A percentile compares a stretch with the other conserved stretches of the same genome.
phyloP scores from a whole-genome alignment of 2,888 invertebrate species.

The Lysandra bellargus region DNA sequence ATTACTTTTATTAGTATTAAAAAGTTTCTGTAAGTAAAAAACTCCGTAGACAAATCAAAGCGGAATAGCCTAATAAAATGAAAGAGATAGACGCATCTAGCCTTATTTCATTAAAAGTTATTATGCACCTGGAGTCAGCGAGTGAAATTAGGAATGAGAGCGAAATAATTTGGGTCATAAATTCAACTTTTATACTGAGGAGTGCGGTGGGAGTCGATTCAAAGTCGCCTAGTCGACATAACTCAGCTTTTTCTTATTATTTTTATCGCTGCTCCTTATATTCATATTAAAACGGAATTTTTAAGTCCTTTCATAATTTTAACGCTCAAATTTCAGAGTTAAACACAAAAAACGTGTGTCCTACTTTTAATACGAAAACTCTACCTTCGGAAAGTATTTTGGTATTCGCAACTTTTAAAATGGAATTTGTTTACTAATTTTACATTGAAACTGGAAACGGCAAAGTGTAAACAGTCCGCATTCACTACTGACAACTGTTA shows the following conservation, averaged over 20 bases:
- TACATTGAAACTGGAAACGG: background rate
- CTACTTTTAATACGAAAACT: background rate
- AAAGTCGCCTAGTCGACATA: constrained; percentile 73
- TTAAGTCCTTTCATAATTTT: background rate
- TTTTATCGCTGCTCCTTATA: constrained; percentile 72
- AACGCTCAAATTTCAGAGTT: background rate
- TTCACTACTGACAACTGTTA: constrained; percentile 11
- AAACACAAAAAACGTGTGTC: background rate
- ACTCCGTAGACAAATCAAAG: constrained; percentile 45
- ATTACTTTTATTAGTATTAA: constrained; percentile 25
- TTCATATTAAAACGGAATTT: constrained; percentile 7
- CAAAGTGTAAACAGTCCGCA: constrained; percentile 9
- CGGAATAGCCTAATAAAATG: constrained; percentile 62
- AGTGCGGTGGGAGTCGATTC: constrained; percentile 50
- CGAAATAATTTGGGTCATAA: constrained; percentile 75
- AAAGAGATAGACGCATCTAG: constrained; percentile 49
- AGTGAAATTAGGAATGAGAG: constrained; percentile 66
- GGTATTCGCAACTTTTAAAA: background rate
- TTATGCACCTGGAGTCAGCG: constrained; percentile 69
- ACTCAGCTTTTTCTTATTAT: constrained; percentile 81
- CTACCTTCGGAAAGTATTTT: background rate
- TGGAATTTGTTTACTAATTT: background rate
- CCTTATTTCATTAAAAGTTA: constrained; percentile 60
- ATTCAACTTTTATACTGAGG: constrained; percentile 74
- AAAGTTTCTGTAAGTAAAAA: constrained; percentile 12